A percentile compares a stretch with the other conserved stretches of the same genome.
phyloP scores from a whole-genome alignment of 2,113 vertebrate genomes.

The Heloderma charlesbogerti region DNA sequence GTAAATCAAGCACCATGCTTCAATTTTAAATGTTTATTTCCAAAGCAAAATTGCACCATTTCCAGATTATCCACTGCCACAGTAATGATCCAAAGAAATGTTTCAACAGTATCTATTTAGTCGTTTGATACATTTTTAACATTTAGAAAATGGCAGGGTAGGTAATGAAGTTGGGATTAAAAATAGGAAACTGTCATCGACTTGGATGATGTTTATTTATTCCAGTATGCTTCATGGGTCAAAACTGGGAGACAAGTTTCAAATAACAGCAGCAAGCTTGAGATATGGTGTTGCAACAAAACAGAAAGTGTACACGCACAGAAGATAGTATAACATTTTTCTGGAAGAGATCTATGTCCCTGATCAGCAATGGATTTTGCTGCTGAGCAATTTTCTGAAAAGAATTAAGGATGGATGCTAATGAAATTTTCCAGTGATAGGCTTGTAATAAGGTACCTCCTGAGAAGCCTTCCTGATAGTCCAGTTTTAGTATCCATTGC shows the following conservation, averaged over 20 bases:
- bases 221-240: background rate
- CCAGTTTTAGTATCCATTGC: background rate
- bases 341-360: background rate
- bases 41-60: background rate
- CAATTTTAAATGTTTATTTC: background rate
- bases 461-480: background rate
- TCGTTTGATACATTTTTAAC: background rate
- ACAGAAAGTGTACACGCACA: background rate
- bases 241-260: background rate
- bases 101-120: background rate
- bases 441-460: background rate
- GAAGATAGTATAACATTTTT: background rate
- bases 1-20: background rate
- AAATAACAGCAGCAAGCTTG: background rate
- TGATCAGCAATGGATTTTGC: background rate
- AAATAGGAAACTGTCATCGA: slow-evolving; percentile 7
- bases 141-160: background rate
- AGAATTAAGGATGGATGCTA: background rate
- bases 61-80: background rate
- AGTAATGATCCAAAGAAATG: background rate
- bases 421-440: background rate
- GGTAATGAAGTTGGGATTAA: background rate
- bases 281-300: background rate
- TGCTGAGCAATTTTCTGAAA: background rate
- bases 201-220: background rate